A percentile compares a stretch with the other conserved stretches of the same genome.
Evolutionary conservation across 2,797 vertebrate genomes (phyloP).

Genomic region (Pristis pectinata): DNA sequence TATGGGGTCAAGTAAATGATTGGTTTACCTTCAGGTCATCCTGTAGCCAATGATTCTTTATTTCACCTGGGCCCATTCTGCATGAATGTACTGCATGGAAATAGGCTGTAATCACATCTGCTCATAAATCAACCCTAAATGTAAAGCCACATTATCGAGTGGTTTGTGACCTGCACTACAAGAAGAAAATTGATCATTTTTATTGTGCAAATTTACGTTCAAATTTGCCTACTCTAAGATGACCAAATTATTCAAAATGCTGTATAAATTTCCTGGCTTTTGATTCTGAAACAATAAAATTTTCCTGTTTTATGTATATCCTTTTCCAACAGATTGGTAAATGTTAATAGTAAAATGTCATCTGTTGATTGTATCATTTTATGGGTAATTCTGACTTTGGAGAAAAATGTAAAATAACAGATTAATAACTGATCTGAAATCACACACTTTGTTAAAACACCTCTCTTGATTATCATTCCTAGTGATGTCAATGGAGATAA

Average conservation of each 20-base stretch:
- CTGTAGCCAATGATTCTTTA: background rate
- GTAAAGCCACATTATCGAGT: background rate
- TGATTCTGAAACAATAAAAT: background rate
- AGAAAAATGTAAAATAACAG: background rate
- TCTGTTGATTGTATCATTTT: background rate
- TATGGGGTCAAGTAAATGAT: background rate
- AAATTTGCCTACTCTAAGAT: background rate
- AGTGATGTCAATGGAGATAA: background rate
- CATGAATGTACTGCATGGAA: background rate
- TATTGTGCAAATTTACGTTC: background rate
- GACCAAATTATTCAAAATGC: background rate
- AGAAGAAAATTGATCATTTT: background rate
- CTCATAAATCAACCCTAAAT: constrained; percentile 9
- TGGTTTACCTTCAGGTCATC: background rate
- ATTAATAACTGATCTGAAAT: background rate
- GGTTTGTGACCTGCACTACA: background rate
- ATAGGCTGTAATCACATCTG: too few relatives aligned
- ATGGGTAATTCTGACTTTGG: background rate
- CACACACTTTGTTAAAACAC: background rate
- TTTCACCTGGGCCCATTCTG: background rate
- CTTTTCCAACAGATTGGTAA: background rate
- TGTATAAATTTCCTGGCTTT: background rate
- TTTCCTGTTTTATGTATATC: background rate
- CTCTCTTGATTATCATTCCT: background rate
- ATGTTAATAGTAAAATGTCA: background rate